These are phyloP conservation scores for Embiotoca jacksoni DNA, from an alignment of 2,113 vertebrate species.

Conservation along the genomic window DNA sequence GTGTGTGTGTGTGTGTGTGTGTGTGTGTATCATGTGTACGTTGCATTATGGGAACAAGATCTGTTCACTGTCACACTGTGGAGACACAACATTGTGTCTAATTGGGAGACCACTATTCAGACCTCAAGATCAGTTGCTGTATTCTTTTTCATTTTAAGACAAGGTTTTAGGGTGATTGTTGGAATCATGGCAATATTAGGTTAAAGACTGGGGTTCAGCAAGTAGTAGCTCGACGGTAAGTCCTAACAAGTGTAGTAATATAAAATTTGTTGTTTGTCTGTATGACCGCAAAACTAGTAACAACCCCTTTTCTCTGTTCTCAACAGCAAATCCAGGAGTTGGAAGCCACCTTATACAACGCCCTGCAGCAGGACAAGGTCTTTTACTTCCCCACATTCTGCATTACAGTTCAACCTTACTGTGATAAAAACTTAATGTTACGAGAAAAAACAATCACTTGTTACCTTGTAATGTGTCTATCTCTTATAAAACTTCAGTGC, in stretches of 20 bases:
- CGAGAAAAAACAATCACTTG: no score
- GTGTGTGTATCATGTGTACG: neutral
- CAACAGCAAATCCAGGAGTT: constrained; percentile 98
- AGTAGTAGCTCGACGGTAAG: neutral
- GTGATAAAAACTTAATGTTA: neutral
- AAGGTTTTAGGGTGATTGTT: neutral
- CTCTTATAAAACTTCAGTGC: no score
- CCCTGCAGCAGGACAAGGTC: constrained; percentile 96
- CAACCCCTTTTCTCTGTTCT: neutral
- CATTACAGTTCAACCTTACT: neutral
- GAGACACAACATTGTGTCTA: neutral
- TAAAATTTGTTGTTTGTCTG: neutral
- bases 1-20: no score
- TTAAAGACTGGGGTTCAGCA: neutral
- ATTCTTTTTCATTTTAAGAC: no score
- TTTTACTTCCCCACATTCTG: neutral
- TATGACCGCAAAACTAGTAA: constrained; percentile 3
- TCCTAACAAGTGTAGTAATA: neutral
- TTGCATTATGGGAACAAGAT: neutral
- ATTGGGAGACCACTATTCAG: neutral
- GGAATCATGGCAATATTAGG: neutral
- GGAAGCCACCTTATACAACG: constrained; percentile 98
- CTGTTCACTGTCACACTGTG: neutral
- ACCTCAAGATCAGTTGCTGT: neutral
- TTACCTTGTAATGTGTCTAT: no score